A percentile compares a stretch with the other conserved stretches of the same genome.
These are phyloP conservation scores for Muraenolepis orangiensis DNA, from an alignment of 2,797 vertebrate genomes.

Conservation along the genomic window DNA sequence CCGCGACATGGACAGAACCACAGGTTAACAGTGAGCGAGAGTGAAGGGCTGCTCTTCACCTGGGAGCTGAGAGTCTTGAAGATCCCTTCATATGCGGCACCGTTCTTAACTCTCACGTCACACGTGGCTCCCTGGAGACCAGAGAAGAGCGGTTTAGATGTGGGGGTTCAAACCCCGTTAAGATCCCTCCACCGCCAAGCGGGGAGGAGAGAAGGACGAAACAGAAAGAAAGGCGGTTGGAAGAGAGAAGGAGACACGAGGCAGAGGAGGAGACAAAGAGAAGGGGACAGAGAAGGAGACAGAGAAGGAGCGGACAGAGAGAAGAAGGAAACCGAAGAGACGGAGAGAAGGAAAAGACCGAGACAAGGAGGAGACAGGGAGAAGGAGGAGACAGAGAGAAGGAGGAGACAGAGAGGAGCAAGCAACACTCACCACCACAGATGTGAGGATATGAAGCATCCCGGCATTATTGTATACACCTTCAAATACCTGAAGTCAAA, in stretches of 20 bases:
- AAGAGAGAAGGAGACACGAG: no score
- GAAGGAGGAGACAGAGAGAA: not conserved
- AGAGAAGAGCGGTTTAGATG: not conserved
- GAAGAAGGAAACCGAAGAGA: not conserved
- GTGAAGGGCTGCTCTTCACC: slow-evolving; percentile 54
- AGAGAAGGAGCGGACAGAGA: not conserved
- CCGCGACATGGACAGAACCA: no score
- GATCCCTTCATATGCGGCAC: slow-evolving; percentile 80
- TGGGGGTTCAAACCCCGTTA: not conserved
- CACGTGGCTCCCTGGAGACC: slow-evolving; percentile 80
- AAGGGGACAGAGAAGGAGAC: not conserved
- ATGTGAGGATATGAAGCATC: slow-evolving; percentile 86
- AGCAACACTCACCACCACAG: slow-evolving; percentile 81
- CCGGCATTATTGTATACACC: slow-evolving; percentile 86
- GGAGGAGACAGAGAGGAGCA: not conserved
- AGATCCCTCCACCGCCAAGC: no score
- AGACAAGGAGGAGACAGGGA: not conserved
- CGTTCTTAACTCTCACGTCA: slow-evolving; percentile 83
- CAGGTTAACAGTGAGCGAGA: not conserved
- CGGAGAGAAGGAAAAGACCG: not conserved
- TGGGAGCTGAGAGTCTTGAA: slow-evolving; percentile 87
- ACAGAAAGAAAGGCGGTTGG: no score
- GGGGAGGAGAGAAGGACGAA: no score
- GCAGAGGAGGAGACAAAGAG: not conserved
- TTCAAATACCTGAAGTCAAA: slow-evolving; percentile 76